Conservation (phyloP, 2,797 vertebrate species). For the Rhabdophis nuchalis region DNA sequence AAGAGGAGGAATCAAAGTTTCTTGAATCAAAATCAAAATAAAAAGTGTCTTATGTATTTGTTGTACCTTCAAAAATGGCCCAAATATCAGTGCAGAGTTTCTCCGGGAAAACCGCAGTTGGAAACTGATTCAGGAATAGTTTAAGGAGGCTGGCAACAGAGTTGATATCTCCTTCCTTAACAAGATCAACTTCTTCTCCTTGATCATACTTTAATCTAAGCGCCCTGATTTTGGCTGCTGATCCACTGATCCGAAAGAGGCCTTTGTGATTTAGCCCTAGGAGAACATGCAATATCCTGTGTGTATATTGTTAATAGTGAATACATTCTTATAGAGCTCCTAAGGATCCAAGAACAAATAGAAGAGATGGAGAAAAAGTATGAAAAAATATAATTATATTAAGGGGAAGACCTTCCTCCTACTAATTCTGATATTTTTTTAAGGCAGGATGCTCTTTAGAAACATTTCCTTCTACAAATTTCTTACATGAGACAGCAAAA, state of each 20-base stretch:
- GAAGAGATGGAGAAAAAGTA: neutral
- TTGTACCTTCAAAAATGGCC: slow-evolving; percentile 70
- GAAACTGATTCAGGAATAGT: slow-evolving; percentile 80
- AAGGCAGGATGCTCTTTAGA: neutral
- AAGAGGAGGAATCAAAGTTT: neutral
- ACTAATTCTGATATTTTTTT: neutral
- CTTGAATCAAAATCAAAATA: neutral
- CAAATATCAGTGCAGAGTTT: slow-evolving; percentile 63
- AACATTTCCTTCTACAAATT: neutral
- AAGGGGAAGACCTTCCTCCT: neutral
- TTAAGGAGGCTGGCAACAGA: slow-evolving; percentile 81
- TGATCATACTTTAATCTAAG: slow-evolving; percentile 74
- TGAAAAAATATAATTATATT: neutral
- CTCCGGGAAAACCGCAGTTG: slow-evolving; percentile 75
- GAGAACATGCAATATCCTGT: neutral
- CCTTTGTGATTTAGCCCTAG: slow-evolving; percentile 73
- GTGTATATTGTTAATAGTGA: neutral
- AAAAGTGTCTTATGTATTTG: neutral
- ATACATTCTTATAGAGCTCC: neutral
- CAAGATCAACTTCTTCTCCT: slow-evolving; percentile 73
- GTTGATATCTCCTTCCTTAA: slow-evolving; percentile 70
- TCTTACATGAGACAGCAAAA: neutral
- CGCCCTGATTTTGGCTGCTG: slow-evolving; percentile 67
- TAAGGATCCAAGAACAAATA: neutral
- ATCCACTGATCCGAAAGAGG: slow-evolving; percentile 77